phyloP scores from a whole-genome alignment of 2,797 vertebrate genomes.

The Typhlichthys eigenmanni region DNA sequence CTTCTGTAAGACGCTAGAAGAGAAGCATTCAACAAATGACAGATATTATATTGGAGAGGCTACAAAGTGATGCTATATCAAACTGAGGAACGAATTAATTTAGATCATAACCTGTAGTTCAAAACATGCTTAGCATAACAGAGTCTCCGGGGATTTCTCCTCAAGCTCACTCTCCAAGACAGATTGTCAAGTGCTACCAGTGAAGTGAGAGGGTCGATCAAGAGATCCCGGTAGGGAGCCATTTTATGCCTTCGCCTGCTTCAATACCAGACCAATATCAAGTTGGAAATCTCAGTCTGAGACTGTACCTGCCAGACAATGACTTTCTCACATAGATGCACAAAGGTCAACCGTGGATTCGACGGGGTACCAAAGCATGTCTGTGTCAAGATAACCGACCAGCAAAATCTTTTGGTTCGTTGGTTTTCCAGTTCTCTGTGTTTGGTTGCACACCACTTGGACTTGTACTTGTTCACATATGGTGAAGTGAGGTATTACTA shows the following conservation, averaged over 20 bases:
- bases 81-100: neutral
- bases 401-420: too few species aligned
- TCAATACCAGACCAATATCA: constrained; percentile 43
- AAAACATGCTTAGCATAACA: constrained; percentile 1
- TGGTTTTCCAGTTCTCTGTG: too few species aligned
- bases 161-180: constrained; percentile 7
- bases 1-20: neutral
- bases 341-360: constrained; percentile 21
- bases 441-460: too few species aligned
- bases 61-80: neutral
- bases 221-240: constrained; percentile 14
- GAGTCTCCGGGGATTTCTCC: constrained; percentile 5
- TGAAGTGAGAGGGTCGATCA: constrained; percentile 10
- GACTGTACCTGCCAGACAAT: constrained; percentile 39
- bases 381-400: neutral
- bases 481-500: neutral
- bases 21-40: neutral
- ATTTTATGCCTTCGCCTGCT: constrained; percentile 24
- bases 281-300: constrained; percentile 46
- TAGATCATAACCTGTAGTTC: constrained; percentile 15
- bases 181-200: constrained; percentile 21
- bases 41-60: neutral
- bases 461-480: too few species aligned
- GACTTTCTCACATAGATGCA: constrained; percentile 49
- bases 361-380: neutral